Conservation (phyloP, 37 sponge, comb jelly and placozoan genomes). For the Beroe forskalii region DNA sequence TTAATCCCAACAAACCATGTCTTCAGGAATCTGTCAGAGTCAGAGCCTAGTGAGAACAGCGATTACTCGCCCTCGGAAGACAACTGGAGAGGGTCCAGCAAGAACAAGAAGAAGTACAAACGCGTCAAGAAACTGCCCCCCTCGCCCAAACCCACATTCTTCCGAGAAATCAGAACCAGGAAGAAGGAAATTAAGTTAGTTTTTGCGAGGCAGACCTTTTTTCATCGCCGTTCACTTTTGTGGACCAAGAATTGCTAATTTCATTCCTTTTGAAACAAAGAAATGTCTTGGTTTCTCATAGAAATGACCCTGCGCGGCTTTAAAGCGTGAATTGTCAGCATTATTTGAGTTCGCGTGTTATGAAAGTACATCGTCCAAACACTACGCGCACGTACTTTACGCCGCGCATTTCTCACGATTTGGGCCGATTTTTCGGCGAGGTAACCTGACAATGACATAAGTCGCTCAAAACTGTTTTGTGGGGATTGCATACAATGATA, state of each 20-base stretch:
- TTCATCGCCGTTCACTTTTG: too few species aligned
- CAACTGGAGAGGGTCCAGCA: background rate
- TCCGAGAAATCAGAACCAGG: background rate
- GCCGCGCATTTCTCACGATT: too few species aligned
- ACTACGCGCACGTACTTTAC: constrained; percentile 41
- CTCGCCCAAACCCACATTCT: constrained; percentile 15
- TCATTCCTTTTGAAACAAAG: too few species aligned
- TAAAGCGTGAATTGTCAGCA: background rate
- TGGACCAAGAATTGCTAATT: too few species aligned
- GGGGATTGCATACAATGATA: too few species aligned
- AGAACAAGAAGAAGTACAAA: constrained; percentile 26
- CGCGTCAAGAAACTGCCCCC: background rate
- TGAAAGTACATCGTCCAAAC: constrained; percentile 14
- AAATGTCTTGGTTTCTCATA: too few species aligned
- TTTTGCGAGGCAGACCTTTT: too few species aligned
- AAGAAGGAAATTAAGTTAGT: constrained; percentile 17
- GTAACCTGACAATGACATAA: too few species aligned
- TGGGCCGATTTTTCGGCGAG: too few species aligned
- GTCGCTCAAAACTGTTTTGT: too few species aligned
- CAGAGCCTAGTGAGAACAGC: constrained; percentile 10
- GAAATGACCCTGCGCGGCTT: constrained; percentile 29
- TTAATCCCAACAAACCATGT: too few species aligned
- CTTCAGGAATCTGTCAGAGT: constrained; percentile 58
- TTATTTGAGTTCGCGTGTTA: background rate
- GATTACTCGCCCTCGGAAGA: constrained; percentile 47